These are phyloP conservation scores for Heteronetta atricapilla DNA, from an alignment of 2,113 vertebrate species.

Conservation along the genomic window DNA sequence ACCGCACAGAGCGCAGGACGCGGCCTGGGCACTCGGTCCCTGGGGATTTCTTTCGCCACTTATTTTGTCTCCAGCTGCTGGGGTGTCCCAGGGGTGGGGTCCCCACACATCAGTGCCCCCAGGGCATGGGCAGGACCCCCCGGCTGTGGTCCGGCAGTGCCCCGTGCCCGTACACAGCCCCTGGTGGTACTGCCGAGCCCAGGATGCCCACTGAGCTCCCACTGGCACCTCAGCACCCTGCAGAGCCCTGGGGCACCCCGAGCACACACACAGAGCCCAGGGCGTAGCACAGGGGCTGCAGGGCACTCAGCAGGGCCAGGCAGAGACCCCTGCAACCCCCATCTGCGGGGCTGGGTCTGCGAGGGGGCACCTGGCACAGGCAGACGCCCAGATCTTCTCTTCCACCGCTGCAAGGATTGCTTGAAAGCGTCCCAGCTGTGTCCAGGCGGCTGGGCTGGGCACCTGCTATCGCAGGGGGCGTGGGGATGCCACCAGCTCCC, in stretches of 20 bases:
- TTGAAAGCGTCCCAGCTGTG: background rate
- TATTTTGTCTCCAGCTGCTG: background rate
- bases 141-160: rapidly evolving
- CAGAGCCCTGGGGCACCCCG: background rate
- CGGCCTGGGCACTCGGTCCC: rapidly evolving
- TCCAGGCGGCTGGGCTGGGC: background rate
- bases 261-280: background rate
- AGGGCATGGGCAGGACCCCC: rapidly evolving
- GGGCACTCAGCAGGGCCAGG: background rate
- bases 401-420: background rate
- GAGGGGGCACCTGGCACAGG: background rate
- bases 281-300: background rate
- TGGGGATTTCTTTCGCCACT: background rate
- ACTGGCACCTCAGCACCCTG: background rate
- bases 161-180: background rate
- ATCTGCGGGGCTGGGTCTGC: background rate
- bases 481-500: background rate
- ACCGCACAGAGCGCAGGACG: background rate
- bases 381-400: background rate
- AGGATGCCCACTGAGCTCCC: background rate
- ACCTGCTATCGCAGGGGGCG: background rate
- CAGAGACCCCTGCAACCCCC: background rate
- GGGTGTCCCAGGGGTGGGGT: background rate
- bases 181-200: background rate
- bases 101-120: rapidly evolving